A percentile compares a stretch with the other conserved stretches of the same genome.
Evolutionary conservation across 2,888 invertebrate genomes (phyloP).

Genomic region (Autographa pulchrina): DNA sequence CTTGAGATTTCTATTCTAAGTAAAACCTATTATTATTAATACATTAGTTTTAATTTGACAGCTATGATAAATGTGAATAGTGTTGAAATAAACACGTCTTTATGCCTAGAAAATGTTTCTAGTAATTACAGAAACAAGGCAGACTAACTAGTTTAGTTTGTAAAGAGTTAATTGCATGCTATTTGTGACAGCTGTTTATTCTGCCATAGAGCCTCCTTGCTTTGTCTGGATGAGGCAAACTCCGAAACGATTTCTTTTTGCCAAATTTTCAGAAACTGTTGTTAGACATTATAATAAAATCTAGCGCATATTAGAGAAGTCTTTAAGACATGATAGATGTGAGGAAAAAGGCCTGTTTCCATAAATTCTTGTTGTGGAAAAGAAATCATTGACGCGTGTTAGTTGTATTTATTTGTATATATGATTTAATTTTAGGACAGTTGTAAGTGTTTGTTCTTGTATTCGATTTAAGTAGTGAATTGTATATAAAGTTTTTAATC

Average conservation of each 20-base stretch:
- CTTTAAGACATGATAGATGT: too few relatives aligned
- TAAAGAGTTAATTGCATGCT: constrained; percentile 25
- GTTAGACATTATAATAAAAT: too few relatives aligned
- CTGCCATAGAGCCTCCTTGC: constrained; percentile 18
- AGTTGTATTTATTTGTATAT: too few relatives aligned
- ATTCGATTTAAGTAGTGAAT: too few relatives aligned
- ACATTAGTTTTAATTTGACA: neutral
- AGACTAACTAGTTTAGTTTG: constrained; percentile 33
- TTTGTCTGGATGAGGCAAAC: constrained; percentile 13
- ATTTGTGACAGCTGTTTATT: constrained; percentile 35
- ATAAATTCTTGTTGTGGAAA: too few relatives aligned
- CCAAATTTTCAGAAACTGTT: too few relatives aligned
- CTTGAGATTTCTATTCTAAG: neutral
- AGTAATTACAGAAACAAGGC: constrained; percentile 24
- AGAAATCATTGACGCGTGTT: too few relatives aligned
- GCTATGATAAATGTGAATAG: constrained; percentile 18
- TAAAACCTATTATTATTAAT: constrained; percentile 1
- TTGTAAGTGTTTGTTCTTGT: too few relatives aligned
- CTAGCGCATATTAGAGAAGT: too few relatives aligned
- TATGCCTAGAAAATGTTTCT: constrained; percentile 15
- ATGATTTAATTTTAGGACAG: too few relatives aligned
- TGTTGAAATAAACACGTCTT: constrained; percentile 24
- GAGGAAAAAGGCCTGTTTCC: too few relatives aligned
- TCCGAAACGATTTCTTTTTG: neutral
- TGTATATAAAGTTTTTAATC: too few relatives aligned